Percentiles rank a stretch among this genome's conserved stretches.
Conservation (phyloP, 2,113 vertebrate species). For the Equus quagga region DNA sequence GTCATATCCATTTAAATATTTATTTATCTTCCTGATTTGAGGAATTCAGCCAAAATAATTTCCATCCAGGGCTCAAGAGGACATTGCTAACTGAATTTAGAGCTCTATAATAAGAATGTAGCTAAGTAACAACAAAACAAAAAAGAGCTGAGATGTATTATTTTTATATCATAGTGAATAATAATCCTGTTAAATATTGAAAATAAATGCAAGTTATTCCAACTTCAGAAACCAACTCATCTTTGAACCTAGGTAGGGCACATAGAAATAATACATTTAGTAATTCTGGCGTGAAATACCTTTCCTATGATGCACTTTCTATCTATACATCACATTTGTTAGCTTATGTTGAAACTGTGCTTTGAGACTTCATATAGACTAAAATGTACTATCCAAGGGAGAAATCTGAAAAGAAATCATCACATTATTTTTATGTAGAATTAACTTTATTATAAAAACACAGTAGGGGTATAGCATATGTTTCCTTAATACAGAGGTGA, state of each 20-base stretch:
- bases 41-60: constrained; percentile 26
- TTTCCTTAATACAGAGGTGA: constrained; percentile 33
- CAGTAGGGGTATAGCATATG: background rate
- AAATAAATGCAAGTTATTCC: constrained; percentile 8
- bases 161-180: background rate
- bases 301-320: constrained; percentile 13
- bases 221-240: background rate
- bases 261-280: background rate
- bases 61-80: background rate
- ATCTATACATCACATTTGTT: background rate
- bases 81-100: constrained; percentile 18
- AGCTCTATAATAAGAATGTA: background rate
- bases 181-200: background rate
- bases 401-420: background rate
- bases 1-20: background rate
- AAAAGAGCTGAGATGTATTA: background rate
- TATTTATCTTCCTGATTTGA: constrained; percentile 23
- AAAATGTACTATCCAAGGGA: background rate
- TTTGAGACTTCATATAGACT: constrained; percentile 15
- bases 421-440: background rate
- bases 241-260: background rate
- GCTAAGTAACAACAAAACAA: background rate
- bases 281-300: background rate
- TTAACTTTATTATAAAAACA: constrained; percentile 11
- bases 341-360: background rate